phyloP scores from a whole-genome alignment of 2,888 invertebrate species.

The Trissolcus brochymenae region DNA sequence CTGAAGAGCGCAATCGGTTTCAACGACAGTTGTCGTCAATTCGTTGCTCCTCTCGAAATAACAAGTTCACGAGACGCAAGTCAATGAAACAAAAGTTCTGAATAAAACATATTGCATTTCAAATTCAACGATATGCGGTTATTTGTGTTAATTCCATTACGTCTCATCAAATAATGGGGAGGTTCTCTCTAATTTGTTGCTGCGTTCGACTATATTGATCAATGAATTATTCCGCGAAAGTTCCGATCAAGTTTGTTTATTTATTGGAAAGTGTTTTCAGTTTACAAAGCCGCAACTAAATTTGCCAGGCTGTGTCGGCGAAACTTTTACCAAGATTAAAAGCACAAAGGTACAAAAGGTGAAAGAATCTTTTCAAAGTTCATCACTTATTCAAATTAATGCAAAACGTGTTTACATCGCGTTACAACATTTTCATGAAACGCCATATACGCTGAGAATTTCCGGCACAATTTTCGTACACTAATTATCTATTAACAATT shows the following conservation, averaged over 20 bases:
- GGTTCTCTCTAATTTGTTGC: conserved; percentile 17
- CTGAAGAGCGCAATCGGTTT: conserved; percentile 17
- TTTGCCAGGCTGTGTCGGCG: no score
- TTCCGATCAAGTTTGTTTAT: conserved; percentile 7
- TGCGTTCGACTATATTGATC: conserved; percentile 13
- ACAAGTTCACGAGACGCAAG: conserved; percentile 36
- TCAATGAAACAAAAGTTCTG: conserved; percentile 40
- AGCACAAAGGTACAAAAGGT: not conserved
- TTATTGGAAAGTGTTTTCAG: conserved; percentile 10
- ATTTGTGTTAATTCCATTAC: conserved; percentile 39
- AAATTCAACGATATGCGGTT: conserved; percentile 34
- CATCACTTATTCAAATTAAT: no score
- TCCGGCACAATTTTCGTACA: no score
- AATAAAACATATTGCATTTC: conserved; percentile 37
- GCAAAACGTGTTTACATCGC: not conserved
- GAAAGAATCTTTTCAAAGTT: no score
- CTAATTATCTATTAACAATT: no score
- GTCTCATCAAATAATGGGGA: conserved; percentile 24
- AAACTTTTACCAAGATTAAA: not conserved
- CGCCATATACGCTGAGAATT: no score
- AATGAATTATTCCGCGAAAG: conserved; percentile 22
- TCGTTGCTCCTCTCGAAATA: conserved; percentile 26
- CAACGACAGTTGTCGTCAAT: conserved; percentile 24
- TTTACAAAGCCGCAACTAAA: no score
- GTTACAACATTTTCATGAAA: no score